Evolutionary conservation across 2,797 vertebrate species (phyloP), one percentile per base, ranked within the genome.

Genomic region (Rhadinocentrus ornatus): DNA sequence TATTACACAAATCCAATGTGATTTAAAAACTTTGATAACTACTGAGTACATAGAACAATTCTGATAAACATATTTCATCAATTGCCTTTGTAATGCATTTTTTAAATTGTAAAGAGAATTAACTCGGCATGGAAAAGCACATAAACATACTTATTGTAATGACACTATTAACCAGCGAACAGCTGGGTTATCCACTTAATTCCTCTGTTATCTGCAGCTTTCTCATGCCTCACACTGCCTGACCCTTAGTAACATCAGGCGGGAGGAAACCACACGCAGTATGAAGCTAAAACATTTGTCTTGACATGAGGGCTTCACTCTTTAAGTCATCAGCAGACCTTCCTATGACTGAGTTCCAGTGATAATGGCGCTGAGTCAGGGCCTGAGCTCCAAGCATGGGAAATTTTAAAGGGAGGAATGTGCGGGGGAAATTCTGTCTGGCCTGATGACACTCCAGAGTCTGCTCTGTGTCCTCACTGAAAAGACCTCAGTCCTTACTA

Each of bases 391-490:
- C 3, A 79, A 91, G 88, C 92, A 92, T 93, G 93, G 92, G 93
- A 93, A 93, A 93, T 89, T 90, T 77, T 78, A 85, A 85, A 72
- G 67, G 76, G 57, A 88, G 89, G 93, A 93, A 93, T 93, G 90
- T 92, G 88, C 55, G 85, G 86, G 88, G 82, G 86, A 85, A 86
- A 84, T 75, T 67, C 87, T 86, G 89, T 91, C 90, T 92, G 86
- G 69, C 66, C 82, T 79, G 85, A 92, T 88, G 92, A 90, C 88
- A 91, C 88, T 86, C 83, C 64, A 69, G 84, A 89, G 90, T 91
- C 88, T 91, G 89, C 82, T 76, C 87, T 76, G 75, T 72, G 86
- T 91, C 85, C 89, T 89, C 80, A 83, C 66, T 32, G 22, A 76
- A 75, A 81, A 75, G 67, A 75, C 55, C 79, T 70, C 53, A 60